Evolutionary conservation across 2,113 vertebrate species (phyloP), one percentile per base, ranked within the genome.

Genomic region (Oxyruncus cristatus): DNA sequence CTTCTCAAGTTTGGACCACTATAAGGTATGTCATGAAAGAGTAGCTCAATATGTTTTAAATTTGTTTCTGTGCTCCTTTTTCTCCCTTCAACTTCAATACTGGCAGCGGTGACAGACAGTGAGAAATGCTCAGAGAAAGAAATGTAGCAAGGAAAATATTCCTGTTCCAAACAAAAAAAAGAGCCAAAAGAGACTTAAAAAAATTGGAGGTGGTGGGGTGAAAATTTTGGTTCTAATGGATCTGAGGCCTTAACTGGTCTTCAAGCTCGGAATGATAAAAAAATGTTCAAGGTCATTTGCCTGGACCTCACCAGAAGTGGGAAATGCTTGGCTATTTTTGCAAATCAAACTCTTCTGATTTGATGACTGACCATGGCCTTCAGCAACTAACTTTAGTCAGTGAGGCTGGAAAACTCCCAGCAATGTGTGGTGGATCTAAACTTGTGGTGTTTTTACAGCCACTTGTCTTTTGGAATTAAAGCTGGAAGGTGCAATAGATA

Each of bases 251-350:
- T 62, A 46, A 49, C 50, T 53, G 67, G 11, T n/a, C 55, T 66
- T 7, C 19, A 56, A n/a, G 12, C 4, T 76, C 50, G 13, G 4
- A 81, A 5, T 2, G 10, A 11, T 44, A 26, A 1, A 4, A 88
- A 81, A 88, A 32, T 18, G 7, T n/a, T 4, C 1, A 58, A 84
- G 17, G 14, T 32, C 0, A 0, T 52, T 7, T 28, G 21, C 33
- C 20, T 2, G 3, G 21, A 85, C 23, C 6, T 75, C 24, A 30
- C 9, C 22, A 68, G 73, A 83, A 79, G 5, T 2, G 5, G 15
- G 30, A 70, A 93, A 55, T 5, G 0, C 30, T 63, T 46, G 44
- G 12, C 8, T 82, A 1, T 35, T 80, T 91, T 66, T 80, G 37
- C 20, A 70, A 58, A 81, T 41, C 5, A 73, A 62, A 65, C 4